These are phyloP conservation scores for Leucophenga varia DNA, from an alignment of 1,140 invertebrate species.

Conservation along the genomic window DNA sequence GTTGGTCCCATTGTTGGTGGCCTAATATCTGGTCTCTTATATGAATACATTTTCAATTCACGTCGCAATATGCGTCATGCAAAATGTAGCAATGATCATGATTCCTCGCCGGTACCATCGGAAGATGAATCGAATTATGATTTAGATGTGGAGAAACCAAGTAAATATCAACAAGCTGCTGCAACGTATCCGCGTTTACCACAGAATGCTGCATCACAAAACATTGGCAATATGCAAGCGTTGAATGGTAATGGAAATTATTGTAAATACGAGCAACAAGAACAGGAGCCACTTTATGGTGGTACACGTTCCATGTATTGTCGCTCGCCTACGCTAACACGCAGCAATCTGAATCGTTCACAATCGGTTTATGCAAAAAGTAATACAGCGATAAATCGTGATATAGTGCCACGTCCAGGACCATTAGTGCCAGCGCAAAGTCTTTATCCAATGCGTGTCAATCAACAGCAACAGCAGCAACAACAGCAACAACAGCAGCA, in stretches of 20 bases:
- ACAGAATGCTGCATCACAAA: slow-evolving; percentile 12
- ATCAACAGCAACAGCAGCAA: slow-evolving; percentile 57
- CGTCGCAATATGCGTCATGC: slow-evolving; percentile 59
- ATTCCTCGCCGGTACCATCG: slow-evolving; percentile 74
- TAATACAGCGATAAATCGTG: slow-evolving; percentile 62
- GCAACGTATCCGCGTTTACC: slow-evolving; percentile 59
- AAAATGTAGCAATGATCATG: slow-evolving; percentile 69
- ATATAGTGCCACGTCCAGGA: slow-evolving; percentile 65
- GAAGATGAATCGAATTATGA: slow-evolving; percentile 80
- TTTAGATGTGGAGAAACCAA: slow-evolving; percentile 67
- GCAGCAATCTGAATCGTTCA: slow-evolving; percentile 80
- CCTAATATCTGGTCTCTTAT: slow-evolving; percentile 75
- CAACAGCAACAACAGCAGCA: slow-evolving; percentile 69
- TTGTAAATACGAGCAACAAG: slow-evolving; percentile 31
- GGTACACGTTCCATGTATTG: slow-evolving; percentile 83
- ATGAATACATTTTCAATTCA: slow-evolving; percentile 79
- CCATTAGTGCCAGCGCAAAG: slow-evolving; percentile 74
- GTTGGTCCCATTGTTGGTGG: slow-evolving; percentile 82
- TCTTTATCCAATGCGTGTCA: slow-evolving; percentile 67
- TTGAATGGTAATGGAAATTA: slow-evolving; percentile 17
- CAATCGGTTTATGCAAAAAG: slow-evolving; percentile 86
- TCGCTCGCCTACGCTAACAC: slow-evolving; percentile 76
- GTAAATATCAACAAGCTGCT: slow-evolving; percentile 64
- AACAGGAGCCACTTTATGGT: slow-evolving; percentile 74
- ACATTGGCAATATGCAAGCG: slow-evolving; percentile 27